phyloP scores from a whole-genome alignment of 2,113 vertebrate genomes.

The Glaucomys volans region DNA sequence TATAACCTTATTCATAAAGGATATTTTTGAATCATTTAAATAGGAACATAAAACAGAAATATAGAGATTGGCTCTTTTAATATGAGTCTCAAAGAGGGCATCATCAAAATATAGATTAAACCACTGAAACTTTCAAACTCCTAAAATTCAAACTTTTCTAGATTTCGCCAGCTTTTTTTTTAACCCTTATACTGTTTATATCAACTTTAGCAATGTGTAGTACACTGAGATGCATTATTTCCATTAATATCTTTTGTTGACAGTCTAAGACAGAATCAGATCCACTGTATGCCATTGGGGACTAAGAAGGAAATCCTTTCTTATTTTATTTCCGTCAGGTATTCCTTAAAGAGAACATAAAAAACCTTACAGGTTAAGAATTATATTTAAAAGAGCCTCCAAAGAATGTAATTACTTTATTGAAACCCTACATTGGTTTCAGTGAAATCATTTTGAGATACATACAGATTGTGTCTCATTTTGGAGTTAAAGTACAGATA shows the following conservation, averaged over 20 bases:
- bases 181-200: not conserved
- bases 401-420: slow-evolving; percentile 69
- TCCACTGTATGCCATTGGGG: not conserved
- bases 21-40: slow-evolving; percentile 1
- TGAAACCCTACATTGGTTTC: slow-evolving; percentile 70
- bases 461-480: not conserved
- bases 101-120: slow-evolving; percentile 61
- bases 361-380: slow-evolving; percentile 71
- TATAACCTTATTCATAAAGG: not conserved
- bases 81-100: rapidly evolving
- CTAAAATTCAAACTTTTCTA: slow-evolving; percentile 52
- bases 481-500: slow-evolving; percentile 20
- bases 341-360: slow-evolving; percentile 70
- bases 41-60: not conserved
- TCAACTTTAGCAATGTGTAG: not conserved
- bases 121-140: slow-evolving; percentile 24
- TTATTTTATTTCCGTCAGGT: slow-evolving; percentile 73
- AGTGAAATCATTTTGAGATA: slow-evolving; percentile 65
- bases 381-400: slow-evolving; percentile 72
- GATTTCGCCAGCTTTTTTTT: not conserved
- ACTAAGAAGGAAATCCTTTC: slow-evolving; percentile 69
- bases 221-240: not conserved
- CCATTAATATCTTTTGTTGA: not conserved
- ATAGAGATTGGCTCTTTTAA: not conserved
- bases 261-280: slow-evolving; percentile 10